Evolutionary conservation across 2,888 invertebrate species (phyloP).

Genomic region (Thymelicus sylvestris): DNA sequence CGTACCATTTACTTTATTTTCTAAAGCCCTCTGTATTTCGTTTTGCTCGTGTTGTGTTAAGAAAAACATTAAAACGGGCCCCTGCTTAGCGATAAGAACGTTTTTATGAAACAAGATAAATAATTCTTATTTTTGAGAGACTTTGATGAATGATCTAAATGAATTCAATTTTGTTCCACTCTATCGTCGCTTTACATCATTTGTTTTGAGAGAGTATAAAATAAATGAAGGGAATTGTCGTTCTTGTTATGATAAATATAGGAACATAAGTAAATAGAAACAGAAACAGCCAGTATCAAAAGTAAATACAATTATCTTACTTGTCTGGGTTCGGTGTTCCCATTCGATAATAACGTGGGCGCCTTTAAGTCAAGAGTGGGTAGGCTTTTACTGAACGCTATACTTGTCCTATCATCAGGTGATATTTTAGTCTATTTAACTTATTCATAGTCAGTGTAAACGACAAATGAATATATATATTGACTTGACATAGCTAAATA

Average conservation of each 20-base stretch:
- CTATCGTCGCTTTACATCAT: slow-evolving; percentile 33
- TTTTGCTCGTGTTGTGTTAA: slow-evolving; percentile 27
- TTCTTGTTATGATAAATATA: slow-evolving; percentile 1
- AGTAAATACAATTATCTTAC: too few species aligned
- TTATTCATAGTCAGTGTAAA: too few species aligned
- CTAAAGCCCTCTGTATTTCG: neutral
- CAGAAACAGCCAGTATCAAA: too few species aligned
- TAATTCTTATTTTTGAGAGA: slow-evolving; percentile 56
- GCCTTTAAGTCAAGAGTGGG: too few species aligned
- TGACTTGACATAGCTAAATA: too few species aligned
- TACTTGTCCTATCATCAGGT: too few species aligned
- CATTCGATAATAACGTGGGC: too few species aligned
- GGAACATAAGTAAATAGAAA: neutral
- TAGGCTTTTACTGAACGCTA: too few species aligned
- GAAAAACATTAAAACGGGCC: slow-evolving; percentile 58
- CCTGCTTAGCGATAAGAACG: slow-evolving; percentile 52
- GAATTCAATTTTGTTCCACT: slow-evolving; percentile 62
- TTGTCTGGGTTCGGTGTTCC: too few species aligned
- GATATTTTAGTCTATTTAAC: too few species aligned
- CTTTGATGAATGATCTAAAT: slow-evolving; percentile 71
- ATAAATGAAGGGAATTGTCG: slow-evolving; percentile 15
- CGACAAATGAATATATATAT: too few species aligned
- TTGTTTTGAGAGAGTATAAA: slow-evolving; percentile 5
- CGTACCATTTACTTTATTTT: neutral
- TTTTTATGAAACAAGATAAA: slow-evolving; percentile 55